Percentiles rank a stretch among this genome's conserved stretches.
phyloP scores from a whole-genome alignment of 2,113 vertebrate species.

The Ammodytes marinus region DNA sequence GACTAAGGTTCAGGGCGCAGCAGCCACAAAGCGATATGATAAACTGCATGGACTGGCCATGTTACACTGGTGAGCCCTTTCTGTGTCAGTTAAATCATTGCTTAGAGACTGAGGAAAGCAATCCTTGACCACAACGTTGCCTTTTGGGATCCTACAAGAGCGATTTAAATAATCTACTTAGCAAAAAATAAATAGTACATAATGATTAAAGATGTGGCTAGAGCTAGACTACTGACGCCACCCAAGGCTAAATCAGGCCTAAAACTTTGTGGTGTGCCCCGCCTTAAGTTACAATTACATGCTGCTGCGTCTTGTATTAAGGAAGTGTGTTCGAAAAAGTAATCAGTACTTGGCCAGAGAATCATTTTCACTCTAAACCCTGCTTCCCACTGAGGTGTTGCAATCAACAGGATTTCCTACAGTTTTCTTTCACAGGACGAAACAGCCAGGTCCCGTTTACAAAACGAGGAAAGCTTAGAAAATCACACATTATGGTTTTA shows the following conservation, averaged over 20 bases:
- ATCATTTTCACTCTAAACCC: background rate
- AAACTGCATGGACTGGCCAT: background rate
- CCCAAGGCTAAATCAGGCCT: constrained; percentile 6
- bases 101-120: background rate
- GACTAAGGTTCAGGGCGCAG: background rate
- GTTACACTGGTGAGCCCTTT: background rate
- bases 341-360: background rate
- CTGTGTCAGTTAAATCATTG: background rate
- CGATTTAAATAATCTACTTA: constrained; percentile 23
- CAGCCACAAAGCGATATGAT: background rate
- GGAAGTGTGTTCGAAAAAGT: background rate
- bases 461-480: background rate
- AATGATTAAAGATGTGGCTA: constrained; percentile 19
- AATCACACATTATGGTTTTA: background rate
- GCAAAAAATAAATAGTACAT: background rate
- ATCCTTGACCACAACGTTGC: background rate
- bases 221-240: background rate
- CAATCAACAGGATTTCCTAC: constrained; percentile 20
- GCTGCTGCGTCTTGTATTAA: constrained; percentile 6
- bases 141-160: background rate
- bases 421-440: constrained; percentile 1
- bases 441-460: background rate
- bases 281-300: constrained; percentile 4
- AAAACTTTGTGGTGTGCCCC: background rate
- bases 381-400: background rate